Percentiles rank a stretch among this genome's conserved stretches.
Evolutionary conservation across 2,113 vertebrate species (phyloP).

Genomic region (Diadophis punctatus): DNA sequence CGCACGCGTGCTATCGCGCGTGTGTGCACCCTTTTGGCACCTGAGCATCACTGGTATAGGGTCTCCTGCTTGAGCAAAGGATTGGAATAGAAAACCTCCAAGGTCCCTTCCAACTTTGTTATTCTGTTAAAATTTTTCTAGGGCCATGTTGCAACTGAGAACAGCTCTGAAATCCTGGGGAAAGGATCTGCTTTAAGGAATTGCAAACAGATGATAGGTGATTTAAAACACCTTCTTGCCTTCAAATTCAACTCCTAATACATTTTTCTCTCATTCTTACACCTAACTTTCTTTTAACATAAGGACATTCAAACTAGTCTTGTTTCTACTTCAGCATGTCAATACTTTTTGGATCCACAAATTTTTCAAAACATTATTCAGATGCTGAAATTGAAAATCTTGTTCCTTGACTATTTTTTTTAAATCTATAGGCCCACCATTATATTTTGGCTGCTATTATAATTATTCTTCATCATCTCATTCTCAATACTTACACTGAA

Average conservation of each 20-base stretch:
- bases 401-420: background rate
- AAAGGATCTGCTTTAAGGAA: background rate
- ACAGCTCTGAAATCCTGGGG: background rate
- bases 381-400: background rate
- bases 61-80: no score
- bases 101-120: no score
- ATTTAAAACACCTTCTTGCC: background rate
- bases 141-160: background rate
- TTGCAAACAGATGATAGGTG: background rate
- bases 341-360: background rate
- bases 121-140: background rate
- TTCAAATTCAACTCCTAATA: background rate
- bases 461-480: background rate
- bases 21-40: no score
- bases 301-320: background rate
- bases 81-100: no score
- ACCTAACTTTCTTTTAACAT: background rate
- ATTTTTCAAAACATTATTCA: background rate
- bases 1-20: no score
- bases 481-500: background rate
- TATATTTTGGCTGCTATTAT: background rate
- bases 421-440: background rate
- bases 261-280: background rate
- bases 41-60: no score
- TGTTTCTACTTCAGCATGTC: background rate